Conservation (phyloP, 2,888 invertebrate species). For the Ceratothoa steindachneri region DNA sequence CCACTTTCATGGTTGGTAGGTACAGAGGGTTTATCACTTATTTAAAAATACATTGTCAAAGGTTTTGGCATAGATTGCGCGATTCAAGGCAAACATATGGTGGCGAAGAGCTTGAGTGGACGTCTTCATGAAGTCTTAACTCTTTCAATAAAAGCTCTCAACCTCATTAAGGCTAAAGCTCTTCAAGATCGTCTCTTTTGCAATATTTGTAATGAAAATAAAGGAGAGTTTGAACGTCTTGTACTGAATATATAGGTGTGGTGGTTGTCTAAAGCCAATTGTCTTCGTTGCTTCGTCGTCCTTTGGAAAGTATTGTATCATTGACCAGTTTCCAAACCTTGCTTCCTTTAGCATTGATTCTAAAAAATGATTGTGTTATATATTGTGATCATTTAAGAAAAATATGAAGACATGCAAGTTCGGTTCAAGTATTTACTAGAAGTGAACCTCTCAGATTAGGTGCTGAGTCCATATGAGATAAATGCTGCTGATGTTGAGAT, state of each 20-base stretch:
- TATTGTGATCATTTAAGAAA: background rate
- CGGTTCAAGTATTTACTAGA: background rate
- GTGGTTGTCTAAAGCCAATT: background rate
- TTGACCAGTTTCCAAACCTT: background rate
- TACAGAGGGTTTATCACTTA: constrained; percentile 24
- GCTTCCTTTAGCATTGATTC: background rate
- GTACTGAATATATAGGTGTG: background rate
- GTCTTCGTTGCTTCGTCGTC: background rate
- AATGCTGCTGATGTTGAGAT: too few species aligned
- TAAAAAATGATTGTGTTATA: background rate
- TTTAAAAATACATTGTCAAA: constrained; percentile 17
- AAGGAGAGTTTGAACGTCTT: background rate
- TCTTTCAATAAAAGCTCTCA: background rate
- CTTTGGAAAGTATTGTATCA: background rate
- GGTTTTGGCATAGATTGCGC: background rate
- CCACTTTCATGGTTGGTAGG: constrained; percentile 20
- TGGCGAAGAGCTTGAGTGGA: background rate
- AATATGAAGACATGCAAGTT: background rate
- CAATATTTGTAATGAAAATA: background rate
- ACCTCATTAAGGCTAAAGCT: background rate
- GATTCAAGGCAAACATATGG: too few species aligned
- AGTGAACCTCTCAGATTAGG: too few species aligned
- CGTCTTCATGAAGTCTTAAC: background rate
- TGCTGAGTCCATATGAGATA: too few species aligned
- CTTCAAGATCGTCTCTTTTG: background rate